Percentiles rank a stretch among this genome's conserved stretches.
These are phyloP conservation scores for Aphodius granarius DNA, from an alignment of 2,888 invertebrate species.

Conservation along the genomic window DNA sequence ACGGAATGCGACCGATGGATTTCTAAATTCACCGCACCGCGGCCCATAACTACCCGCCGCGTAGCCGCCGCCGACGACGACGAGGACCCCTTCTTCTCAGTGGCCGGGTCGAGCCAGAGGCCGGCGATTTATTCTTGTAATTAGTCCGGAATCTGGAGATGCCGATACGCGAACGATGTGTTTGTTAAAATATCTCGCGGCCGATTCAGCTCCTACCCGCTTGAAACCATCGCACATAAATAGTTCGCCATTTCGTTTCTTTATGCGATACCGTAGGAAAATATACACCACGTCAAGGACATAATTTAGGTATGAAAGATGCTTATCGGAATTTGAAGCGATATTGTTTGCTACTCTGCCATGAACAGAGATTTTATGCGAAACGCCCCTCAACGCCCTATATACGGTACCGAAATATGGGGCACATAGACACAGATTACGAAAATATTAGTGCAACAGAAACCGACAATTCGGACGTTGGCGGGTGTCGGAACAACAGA, in stretches of 20 bases:
- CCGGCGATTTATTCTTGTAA: constrained; percentile 9
- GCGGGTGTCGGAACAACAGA: too few species aligned
- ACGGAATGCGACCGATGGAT: constrained; percentile 15
- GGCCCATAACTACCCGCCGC: background rate
- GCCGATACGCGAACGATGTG: constrained; percentile 13
- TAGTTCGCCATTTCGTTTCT: background rate
- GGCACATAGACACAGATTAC: too few species aligned
- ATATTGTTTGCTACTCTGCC: too few species aligned
- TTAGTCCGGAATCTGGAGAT: constrained; percentile 6
- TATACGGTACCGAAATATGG: too few species aligned
- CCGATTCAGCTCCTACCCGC: background rate
- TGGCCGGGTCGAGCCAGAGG: background rate
- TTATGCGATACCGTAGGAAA: background rate
- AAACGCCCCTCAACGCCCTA: too few species aligned
- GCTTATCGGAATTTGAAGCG: background rate
- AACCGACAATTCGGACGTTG: too few species aligned
- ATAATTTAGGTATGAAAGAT: background rate
- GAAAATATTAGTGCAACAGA: too few species aligned
- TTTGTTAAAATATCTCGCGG: constrained; percentile 13
- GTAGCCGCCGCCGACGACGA: background rate
- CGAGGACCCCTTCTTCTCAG: background rate
- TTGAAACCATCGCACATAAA: background rate
- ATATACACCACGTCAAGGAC: background rate
- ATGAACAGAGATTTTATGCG: too few species aligned
- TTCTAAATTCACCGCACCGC: constrained; percentile 5